phyloP scores from a whole-genome alignment of 2,888 invertebrate species.

The Lithophane leautieri region DNA sequence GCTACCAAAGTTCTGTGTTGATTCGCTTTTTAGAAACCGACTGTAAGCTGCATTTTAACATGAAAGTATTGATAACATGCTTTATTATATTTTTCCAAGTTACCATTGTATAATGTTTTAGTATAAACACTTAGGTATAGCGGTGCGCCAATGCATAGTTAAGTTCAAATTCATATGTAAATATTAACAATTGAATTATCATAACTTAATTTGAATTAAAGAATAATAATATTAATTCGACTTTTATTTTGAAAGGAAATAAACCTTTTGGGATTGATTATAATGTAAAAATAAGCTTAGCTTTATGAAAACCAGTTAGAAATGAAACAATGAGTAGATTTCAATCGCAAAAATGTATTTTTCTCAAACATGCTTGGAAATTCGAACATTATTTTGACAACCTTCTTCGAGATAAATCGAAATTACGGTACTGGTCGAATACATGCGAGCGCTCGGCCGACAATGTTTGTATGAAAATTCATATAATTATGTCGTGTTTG shows the following conservation, averaged over 20 bases:
- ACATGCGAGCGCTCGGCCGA: too few relatives aligned
- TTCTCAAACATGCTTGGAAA: too few relatives aligned
- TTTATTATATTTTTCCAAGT: neutral
- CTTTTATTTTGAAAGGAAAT: neutral
- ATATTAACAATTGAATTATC: constrained; percentile 13
- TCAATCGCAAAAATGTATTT: constrained; percentile 40
- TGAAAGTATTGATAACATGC: neutral
- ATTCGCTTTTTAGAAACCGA: neutral
- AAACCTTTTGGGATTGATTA: neutral
- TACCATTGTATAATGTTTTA: neutral
- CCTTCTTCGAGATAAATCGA: too few relatives aligned
- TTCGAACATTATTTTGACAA: too few relatives aligned
- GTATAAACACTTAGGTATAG: neutral
- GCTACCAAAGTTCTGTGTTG: neutral
- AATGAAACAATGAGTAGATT: constrained; percentile 33
- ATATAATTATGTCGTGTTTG: too few relatives aligned
- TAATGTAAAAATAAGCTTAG: neutral
- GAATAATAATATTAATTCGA: neutral
- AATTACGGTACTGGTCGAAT: too few relatives aligned
- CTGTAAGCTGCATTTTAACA: neutral
- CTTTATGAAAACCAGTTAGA: neutral
- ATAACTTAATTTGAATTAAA: constrained; percentile 7
- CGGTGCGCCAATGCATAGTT: neutral
- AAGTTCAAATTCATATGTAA: constrained; percentile 13
- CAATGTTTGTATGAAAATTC: too few relatives aligned